phyloP scores from a whole-genome alignment of 2,113 vertebrate species.

The Nycticorax nycticorax region DNA sequence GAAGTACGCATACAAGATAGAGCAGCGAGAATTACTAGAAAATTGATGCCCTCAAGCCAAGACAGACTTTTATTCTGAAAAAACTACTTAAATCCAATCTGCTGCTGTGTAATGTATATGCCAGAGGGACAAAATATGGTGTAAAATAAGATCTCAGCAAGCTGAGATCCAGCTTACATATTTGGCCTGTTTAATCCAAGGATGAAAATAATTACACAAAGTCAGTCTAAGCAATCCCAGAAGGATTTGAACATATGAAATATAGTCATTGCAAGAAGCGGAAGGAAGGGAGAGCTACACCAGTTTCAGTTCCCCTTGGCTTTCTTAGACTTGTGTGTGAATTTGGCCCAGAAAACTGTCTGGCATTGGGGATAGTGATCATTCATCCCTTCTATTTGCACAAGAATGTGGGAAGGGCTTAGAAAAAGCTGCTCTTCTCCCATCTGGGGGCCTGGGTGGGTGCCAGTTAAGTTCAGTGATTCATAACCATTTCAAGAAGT shows the following conservation, averaged over 20 bases:
- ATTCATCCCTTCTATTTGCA: constrained; percentile 59
- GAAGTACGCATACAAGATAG: neutral
- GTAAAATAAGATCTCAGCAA: constrained; percentile 36
- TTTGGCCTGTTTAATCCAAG: constrained; percentile 54
- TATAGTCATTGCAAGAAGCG: neutral
- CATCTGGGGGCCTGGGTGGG: constrained; percentile 44
- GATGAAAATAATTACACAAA: constrained; percentile 60
- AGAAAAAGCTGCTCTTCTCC: constrained; percentile 29
- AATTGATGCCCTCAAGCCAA: constrained; percentile 9
- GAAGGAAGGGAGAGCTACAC: constrained; percentile 51
- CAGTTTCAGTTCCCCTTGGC: constrained; percentile 21
- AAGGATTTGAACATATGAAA: constrained; percentile 40
- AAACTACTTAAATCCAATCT: constrained; percentile 14
- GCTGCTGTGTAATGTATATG: constrained; percentile 29
- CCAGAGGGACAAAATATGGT: constrained; percentile 42
- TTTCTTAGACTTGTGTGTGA: constrained; percentile 19
- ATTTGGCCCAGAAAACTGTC: constrained; percentile 57
- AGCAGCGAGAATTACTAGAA: neutral
- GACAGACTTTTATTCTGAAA: constrained; percentile 33
- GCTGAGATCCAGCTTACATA: constrained; percentile 41
- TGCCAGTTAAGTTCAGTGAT: constrained; percentile 52
- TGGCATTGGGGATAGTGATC: constrained; percentile 32
- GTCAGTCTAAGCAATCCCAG: constrained; percentile 41
- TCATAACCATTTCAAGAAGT: constrained; percentile 47
- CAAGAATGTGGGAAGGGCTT: constrained; percentile 59